Percentiles rank a stretch among this genome's conserved stretches.
Evolutionary conservation across 2,113 vertebrate genomes (phyloP).

Genomic region (Alligator mississippiensis): DNA sequence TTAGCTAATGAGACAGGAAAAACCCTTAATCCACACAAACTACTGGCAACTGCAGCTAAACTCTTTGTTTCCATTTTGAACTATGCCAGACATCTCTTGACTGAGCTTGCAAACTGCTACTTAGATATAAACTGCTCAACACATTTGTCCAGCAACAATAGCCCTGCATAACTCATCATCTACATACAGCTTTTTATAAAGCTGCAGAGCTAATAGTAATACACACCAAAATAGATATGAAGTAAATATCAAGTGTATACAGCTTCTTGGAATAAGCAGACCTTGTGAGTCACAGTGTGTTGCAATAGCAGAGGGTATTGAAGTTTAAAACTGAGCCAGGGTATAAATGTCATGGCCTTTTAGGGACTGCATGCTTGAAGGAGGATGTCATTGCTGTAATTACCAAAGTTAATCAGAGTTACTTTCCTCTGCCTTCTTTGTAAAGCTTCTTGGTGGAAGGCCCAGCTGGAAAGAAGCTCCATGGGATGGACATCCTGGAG

Average conservation of each 20-base stretch:
- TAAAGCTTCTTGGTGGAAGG: neutral
- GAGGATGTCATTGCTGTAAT: neutral
- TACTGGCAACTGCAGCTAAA: too few species aligned
- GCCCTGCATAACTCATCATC: neutral
- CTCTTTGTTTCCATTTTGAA: neutral
- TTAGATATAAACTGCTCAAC: neutral
- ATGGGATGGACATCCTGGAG: neutral
- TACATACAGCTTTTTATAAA: neutral
- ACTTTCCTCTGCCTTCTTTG: neutral
- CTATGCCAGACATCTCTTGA: neutral
- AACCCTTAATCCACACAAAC: too few species aligned
- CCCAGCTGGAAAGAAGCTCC: neutral
- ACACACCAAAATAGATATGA: neutral
- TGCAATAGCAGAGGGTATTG: neutral
- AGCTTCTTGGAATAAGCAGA: neutral
- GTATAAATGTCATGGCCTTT: neutral
- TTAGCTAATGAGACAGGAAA: neutral
- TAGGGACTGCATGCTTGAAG: neutral
- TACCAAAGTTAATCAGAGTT: neutral
- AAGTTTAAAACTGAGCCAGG: neutral
- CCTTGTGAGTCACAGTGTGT: neutral
- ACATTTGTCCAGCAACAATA: rapidly evolving
- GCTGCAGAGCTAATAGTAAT: neutral
- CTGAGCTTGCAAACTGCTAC: neutral
- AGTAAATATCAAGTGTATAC: neutral